Percentiles rank a stretch among this genome's conserved stretches.
phyloP scores from a whole-genome alignment of 2,888 invertebrate species.

The Drosophila infuscata region DNA sequence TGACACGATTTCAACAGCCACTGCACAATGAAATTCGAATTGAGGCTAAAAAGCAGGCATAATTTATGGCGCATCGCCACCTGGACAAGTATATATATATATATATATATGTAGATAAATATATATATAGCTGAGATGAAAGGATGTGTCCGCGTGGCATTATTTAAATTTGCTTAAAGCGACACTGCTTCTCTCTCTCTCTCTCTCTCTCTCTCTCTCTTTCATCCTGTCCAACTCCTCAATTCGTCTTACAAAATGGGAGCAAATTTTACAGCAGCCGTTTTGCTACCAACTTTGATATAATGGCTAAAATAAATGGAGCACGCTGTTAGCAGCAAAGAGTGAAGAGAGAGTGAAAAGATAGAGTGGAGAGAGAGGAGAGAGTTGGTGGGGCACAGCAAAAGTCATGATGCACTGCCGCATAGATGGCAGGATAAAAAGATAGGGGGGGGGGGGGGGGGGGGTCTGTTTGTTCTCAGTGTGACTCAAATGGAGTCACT shows the following conservation, averaged over 20 bases:
- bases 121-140: slow-evolving; percentile 1
- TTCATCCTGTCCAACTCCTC: slow-evolving; percentile 26
- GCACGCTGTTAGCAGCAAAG: slow-evolving; percentile 54
- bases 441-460: slow-evolving; percentile 13
- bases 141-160: slow-evolving; percentile 32
- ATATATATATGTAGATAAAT: neutral
- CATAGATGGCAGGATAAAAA: neutral
- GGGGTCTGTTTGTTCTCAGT: slow-evolving; percentile 51
- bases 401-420: slow-evolving; percentile 53
- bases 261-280: slow-evolving; percentile 33
- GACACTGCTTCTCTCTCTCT: neutral
- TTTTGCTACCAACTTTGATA: slow-evolving; percentile 28
- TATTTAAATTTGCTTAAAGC: slow-evolving; percentile 76
- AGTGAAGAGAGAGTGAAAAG: neutral
- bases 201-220: neutral
- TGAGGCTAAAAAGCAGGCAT: slow-evolving; percentile 76
- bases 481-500: slow-evolving; percentile 77
- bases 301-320: slow-evolving; percentile 71
- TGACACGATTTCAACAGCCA: slow-evolving; percentile 61
- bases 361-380: neutral
- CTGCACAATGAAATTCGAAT: slow-evolving; percentile 67
- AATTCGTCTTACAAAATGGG: slow-evolving; percentile 54
- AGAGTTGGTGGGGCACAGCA: neutral
- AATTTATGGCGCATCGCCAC: slow-evolving; percentile 75
- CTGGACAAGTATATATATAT: slow-evolving; percentile 35